Conservation (phyloP, 2,888 invertebrate genomes). For the Mythimna loreyi region DNA sequence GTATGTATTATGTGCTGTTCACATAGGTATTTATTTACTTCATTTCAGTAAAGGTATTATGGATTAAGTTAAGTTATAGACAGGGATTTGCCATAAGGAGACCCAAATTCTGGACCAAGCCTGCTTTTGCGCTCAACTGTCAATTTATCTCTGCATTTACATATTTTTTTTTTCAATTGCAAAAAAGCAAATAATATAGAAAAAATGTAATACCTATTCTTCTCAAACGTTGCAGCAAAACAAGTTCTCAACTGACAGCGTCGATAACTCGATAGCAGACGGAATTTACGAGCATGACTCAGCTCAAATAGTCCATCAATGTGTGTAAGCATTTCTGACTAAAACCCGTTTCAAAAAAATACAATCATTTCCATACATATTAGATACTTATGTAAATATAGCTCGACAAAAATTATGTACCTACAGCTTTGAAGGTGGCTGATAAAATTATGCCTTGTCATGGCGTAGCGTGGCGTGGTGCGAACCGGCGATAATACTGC, state of each 20-base stretch:
- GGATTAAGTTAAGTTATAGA: no score
- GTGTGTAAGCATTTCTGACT: slow-evolving; percentile 20
- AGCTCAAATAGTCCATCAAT: slow-evolving; percentile 39
- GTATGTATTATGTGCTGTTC: no score
- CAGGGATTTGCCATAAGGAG: no score
- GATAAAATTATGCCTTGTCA: slow-evolving; percentile 66
- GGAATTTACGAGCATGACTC: slow-evolving; percentile 48
- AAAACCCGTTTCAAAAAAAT: slow-evolving; percentile 29
- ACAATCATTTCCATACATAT: slow-evolving; percentile 36
- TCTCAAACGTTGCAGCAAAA: slow-evolving; percentile 27
- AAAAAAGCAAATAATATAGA: not conserved
- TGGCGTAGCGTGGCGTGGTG: slow-evolving; percentile 38
- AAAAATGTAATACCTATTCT: no score
- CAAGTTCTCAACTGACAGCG: slow-evolving; percentile 10
- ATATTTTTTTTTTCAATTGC: no score
- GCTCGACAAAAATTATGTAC: slow-evolving; percentile 36
- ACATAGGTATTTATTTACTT: no score
- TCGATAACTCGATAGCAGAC: slow-evolving; percentile 19
- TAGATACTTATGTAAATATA: slow-evolving; percentile 31
- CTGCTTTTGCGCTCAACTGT: no score
- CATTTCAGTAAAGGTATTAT: no score
- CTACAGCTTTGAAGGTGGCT: slow-evolving; percentile 44
- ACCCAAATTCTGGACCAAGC: no score
- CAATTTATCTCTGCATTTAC: no score
- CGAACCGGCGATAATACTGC: slow-evolving; percentile 46